phyloP scores from a whole-genome alignment of 2,113 vertebrate genomes.

The Rattus norvegicus region DNA sequence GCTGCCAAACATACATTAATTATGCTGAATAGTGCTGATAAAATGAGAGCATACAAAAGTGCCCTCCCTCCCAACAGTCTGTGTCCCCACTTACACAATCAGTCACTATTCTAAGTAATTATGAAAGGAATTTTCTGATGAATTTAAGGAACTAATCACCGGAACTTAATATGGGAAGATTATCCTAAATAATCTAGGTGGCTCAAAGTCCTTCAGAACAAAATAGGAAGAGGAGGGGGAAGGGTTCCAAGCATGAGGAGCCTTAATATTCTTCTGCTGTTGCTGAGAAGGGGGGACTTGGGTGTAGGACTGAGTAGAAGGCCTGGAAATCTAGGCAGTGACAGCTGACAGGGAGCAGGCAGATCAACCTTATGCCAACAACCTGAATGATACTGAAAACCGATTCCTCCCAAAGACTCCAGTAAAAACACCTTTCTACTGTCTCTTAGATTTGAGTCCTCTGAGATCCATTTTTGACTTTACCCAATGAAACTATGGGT shows the following conservation, averaged over 20 bases:
- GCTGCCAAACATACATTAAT: not conserved
- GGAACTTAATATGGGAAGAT: not conserved
- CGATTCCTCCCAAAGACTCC: not conserved
- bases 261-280: not conserved
- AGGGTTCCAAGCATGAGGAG: not conserved
- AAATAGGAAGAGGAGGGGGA: not conserved
- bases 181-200: not conserved
- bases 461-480: not conserved
- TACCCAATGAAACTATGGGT: not conserved
- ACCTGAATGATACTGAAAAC: not conserved
- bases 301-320: not conserved
- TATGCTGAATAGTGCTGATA: not conserved
- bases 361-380: not conserved
- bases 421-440: not conserved
- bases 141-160: not conserved
- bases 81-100: not conserved
- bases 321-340: not conserved
- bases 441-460: not conserved
- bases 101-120: not conserved
- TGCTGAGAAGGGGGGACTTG: not conserved
- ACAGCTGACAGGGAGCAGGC: not conserved
- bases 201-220: not conserved
- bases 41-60: slow-evolving; percentile 12
- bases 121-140: not conserved
- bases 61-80: not conserved